Conservation (phyloP, 2,888 invertebrate species). For the Junonia oenone region DNA sequence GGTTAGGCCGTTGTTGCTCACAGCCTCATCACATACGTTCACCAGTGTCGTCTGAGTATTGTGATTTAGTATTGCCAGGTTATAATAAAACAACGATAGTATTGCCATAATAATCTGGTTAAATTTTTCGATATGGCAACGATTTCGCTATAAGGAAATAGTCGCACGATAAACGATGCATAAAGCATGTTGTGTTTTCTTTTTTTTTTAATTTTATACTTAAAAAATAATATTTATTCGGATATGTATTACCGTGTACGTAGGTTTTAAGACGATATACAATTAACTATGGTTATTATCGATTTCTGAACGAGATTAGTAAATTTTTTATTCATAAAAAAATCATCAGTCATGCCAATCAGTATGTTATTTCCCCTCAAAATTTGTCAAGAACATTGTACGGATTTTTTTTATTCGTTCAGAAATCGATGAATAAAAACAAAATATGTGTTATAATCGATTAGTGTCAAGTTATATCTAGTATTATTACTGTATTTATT, state of each 20-base stretch:
- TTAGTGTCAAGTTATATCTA: constrained; percentile 53
- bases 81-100: constrained; percentile 13
- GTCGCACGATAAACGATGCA: constrained; percentile 50
- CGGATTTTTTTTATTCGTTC: constrained; percentile 2
- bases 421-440: constrained; percentile 25
- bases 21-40: constrained; percentile 11
- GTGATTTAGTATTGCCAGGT: constrained; percentile 20
- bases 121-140: constrained; percentile 16
- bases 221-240: constrained; percentile 68
- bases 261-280: constrained; percentile 46
- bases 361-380: not conserved
- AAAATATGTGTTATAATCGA: constrained; percentile 50
- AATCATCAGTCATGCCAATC: not conserved
- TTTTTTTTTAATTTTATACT: constrained; percentile 73
- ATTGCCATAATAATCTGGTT: constrained; percentile 10
- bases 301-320: constrained; percentile 25
- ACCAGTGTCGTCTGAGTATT: constrained; percentile 24
- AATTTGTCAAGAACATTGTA: not conserved
- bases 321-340: not conserved
- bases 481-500: constrained; percentile 45
- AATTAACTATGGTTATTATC: constrained; percentile 14
- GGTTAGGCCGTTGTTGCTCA: too few relatives aligned
- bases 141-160: constrained; percentile 12
- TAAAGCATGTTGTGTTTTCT: constrained; percentile 62
- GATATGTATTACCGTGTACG: constrained; percentile 58